Conservation (phyloP, 2,113 vertebrate species). For the Podocnemis expansa region DNA sequence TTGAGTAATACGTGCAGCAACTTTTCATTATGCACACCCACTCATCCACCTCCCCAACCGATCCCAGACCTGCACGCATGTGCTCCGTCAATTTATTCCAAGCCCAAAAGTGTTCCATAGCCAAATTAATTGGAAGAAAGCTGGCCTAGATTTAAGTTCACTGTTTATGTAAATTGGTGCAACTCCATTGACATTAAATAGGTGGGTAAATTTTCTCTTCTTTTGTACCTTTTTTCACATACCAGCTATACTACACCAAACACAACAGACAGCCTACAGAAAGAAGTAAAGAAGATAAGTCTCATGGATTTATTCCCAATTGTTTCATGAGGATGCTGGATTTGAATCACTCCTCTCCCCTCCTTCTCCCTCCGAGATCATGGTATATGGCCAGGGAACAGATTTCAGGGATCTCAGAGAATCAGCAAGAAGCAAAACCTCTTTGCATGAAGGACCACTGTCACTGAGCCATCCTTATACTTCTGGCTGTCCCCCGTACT, state of each 20-base stretch:
- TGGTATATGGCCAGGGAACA: background rate
- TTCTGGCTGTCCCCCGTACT: background rate
- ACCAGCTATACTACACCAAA: background rate
- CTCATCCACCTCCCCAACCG: too few relatives aligned
- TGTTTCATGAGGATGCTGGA: background rate
- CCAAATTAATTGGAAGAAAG: too few relatives aligned
- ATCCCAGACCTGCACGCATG: too few relatives aligned
- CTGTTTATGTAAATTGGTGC: background rate
- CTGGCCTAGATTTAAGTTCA: background rate
- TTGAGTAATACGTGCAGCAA: too few relatives aligned
- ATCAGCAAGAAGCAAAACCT: background rate
- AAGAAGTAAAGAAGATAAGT: background rate
- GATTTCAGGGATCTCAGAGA: background rate
- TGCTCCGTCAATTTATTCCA: too few relatives aligned
- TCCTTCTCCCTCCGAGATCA: too few relatives aligned
- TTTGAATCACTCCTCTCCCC: background rate
- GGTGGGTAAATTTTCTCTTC: background rate
- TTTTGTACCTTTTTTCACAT: fast-evolving
- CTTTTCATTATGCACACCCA: too few relatives aligned
- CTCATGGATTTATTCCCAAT: background rate
- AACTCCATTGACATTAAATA: background rate
- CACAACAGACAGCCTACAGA: background rate
- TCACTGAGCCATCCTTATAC: too few relatives aligned
- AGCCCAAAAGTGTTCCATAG: too few relatives aligned
- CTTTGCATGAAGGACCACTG: background rate